phyloP scores from a whole-genome alignment of 1,140 invertebrate genomes.

The Amyelois transitella region DNA sequence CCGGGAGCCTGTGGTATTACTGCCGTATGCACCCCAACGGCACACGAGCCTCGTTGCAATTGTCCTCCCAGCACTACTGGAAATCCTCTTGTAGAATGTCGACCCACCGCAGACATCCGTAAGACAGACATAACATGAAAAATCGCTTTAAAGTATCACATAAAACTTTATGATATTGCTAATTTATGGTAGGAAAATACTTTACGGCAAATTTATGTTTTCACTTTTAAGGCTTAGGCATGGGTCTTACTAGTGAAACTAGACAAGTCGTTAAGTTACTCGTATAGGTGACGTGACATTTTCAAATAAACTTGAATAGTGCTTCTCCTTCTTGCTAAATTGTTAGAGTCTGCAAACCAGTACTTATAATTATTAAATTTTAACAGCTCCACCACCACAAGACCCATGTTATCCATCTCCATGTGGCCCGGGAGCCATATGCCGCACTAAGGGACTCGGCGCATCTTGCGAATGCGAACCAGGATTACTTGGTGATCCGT shows the following conservation, averaged over 20 bases:
- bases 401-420: conserved; percentile 85
- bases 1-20: conserved; percentile 80
- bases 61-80: conserved; percentile 76
- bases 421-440: conserved; percentile 84
- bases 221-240: conserved; percentile 71
- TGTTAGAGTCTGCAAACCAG: not conserved
- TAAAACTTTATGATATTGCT: not conserved
- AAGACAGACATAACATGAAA: conserved; percentile 61
- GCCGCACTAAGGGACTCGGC: conserved; percentile 75
- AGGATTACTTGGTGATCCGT: conserved; percentile 83
- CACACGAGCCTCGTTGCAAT: conserved; percentile 85
- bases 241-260: conserved; percentile 66
- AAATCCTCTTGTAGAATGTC: conserved; percentile 79
- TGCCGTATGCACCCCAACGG: conserved; percentile 80
- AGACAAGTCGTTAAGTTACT: conserved; percentile 26
- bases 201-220: conserved; percentile 38
- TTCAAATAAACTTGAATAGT: conserved; percentile 26
- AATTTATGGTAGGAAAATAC: not conserved
- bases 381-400: conserved; percentile 82
- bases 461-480: conserved; percentile 85
- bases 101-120: conserved; percentile 55
- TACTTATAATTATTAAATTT: conserved; percentile 33
- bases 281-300: conserved; percentile 9
- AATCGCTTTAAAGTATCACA: conserved; percentile 40
- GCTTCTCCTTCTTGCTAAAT: conserved; percentile 46